Evolutionary conservation across 2,113 vertebrate genomes (phyloP).

Genomic region (Tachysurus vachellii): DNA sequence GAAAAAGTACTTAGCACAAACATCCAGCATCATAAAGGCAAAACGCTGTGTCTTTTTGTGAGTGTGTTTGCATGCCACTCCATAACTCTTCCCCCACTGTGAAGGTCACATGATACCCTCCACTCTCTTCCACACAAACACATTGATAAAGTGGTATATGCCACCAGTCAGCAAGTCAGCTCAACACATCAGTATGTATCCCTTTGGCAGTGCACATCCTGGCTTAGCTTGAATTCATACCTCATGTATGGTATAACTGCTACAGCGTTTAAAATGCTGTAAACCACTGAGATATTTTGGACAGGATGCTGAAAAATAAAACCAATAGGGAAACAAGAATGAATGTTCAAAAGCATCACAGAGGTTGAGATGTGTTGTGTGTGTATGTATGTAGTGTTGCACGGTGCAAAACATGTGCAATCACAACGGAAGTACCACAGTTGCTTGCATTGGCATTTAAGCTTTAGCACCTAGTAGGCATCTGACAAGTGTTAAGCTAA

Average conservation of each 20-base stretch:
- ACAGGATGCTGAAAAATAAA: background rate
- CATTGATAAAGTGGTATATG: constrained; percentile 6
- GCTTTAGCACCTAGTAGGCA: background rate
- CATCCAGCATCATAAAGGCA: constrained; percentile 14
- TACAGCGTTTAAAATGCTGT: background rate
- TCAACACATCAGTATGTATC: background rate
- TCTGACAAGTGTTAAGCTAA: background rate
- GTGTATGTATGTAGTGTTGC: background rate
- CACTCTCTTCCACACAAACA: constrained; percentile 9
- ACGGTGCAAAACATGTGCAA: background rate
- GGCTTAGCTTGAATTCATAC: background rate
- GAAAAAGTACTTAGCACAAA: constrained; percentile 3
- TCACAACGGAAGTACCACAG: background rate
- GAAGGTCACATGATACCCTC: background rate
- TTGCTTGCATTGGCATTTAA: background rate
- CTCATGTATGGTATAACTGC: background rate
- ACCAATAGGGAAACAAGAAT: background rate
- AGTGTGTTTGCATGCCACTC: background rate
- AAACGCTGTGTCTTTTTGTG: background rate
- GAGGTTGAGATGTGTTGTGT: background rate
- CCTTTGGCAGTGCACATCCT: background rate
- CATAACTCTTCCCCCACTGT: background rate
- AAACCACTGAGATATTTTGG: background rate
- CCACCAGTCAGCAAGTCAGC: background rate
- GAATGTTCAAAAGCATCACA: background rate